phyloP scores from a whole-genome alignment of 2,888 invertebrate species.

The Spisula solida region DNA sequence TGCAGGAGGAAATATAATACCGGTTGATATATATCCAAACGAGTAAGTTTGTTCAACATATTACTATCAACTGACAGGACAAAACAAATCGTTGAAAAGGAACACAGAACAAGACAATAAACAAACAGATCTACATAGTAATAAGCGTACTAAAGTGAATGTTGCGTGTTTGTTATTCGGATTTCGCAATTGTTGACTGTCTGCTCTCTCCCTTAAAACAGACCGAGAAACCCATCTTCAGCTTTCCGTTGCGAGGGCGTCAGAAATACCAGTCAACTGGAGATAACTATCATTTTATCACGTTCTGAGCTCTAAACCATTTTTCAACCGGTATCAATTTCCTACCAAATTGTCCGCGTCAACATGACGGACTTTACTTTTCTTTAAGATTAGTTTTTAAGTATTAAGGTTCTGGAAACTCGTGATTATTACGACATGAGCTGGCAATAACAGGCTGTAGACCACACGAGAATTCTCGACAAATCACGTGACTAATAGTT shows the following conservation, averaged over 20 bases:
- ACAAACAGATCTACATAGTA: too few relatives aligned
- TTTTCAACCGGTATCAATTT: conserved; percentile 16
- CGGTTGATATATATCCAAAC: too few relatives aligned
- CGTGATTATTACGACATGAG: background rate
- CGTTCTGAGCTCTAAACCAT: background rate
- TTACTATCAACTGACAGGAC: too few relatives aligned
- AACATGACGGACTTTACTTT: conserved; percentile 4
- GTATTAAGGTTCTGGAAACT: background rate
- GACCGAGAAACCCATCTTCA: background rate
- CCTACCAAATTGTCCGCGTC: conserved; percentile 14
- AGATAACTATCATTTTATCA: background rate
- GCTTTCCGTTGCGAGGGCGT: background rate
- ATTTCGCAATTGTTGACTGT: background rate
- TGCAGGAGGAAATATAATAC: too few relatives aligned
- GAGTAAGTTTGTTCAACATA: too few relatives aligned
- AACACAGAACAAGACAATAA: too few relatives aligned
- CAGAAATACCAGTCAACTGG: background rate
- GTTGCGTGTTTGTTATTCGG: background rate
- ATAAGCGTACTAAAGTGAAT: too few relatives aligned
- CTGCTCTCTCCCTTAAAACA: background rate
- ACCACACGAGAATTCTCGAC: background rate
- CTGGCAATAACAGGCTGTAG: conserved; percentile 15
- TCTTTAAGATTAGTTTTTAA: background rate
- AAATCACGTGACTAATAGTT: background rate
- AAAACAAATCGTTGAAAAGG: too few relatives aligned